Base-by-base conservation (phyloP, 2,888 invertebrate species). In the Exephanes ischioxanthus region DNA sequence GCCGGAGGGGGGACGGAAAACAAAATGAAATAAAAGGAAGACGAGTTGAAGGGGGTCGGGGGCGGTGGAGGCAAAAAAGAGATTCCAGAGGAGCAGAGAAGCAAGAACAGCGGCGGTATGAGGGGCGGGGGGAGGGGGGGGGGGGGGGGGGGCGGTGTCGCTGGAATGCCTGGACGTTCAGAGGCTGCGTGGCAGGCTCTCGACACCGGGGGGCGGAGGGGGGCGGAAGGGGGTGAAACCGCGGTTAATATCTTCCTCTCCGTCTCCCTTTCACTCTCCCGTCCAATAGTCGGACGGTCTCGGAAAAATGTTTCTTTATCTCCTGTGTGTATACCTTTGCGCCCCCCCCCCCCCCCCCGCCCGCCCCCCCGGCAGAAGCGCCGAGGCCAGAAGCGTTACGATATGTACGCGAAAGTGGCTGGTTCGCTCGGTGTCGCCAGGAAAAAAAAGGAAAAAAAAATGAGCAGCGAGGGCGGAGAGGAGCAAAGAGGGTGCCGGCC, bases 31-130 rank as follows among this genome's bases (percentile, higher is more conserved):
- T 66, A 67, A 82, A 81, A 77, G 48, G 77, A 37, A 73, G 19
- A 0, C 19, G 22, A 37, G 37, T 7, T 37, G 37, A 9, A 9
- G 9, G 37, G 1, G 37, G 37, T 1, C 14, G 5, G 37, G 22
- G 37, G 37, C 2, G 37, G 37, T 2, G 37, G 37, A 9, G 19
- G 78, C 79, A 82, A 78, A 80, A 82, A 71, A 61, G 82, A 86
- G 80, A 72, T 82, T 80, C 76, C 82, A 86, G 82, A 85, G 81
- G 79, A 83, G 84, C 73, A 26, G 61, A 67, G 58, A 68, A 61
- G 79, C 61, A 72, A 55, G 55, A 58, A 41, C 70, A 76, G 66
- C 16, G 71, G 63, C 70, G 37, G 37, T 51, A 76, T 63, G 51
- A 67, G 76, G 19, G 19, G 33, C 51, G 63, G 26, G 76, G 19